Base-by-base conservation (phyloP, 23 tunicate species). In the Aplidium turbinatum region DNA sequence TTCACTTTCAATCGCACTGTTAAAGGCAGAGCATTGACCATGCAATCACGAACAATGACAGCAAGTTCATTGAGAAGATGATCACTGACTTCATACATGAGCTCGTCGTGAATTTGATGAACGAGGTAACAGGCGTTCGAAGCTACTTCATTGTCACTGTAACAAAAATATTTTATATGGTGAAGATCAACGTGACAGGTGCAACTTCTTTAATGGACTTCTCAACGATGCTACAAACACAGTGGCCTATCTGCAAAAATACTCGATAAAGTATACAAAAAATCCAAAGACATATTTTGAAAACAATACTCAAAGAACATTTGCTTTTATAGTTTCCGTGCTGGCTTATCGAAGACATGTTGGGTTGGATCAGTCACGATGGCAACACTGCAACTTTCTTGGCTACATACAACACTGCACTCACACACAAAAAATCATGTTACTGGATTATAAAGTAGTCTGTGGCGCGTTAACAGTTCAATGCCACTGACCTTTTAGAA, bases 41-140 rank as follows among this genome's bases (percentile, higher is more conserved):
- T 90, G 51, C 82, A 71, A 20, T 82, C 52, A 35, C 83, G 81
- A 57, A 90, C 54, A 0, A 90, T 51, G 23, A 35, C 34, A 0
- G 77, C 75, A 0, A 47, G 85, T 62, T 90, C 81, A 0, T 72
- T 56, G 18, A 90, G 33, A 19, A 72, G 68, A 33, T 62, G 46
- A 3, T 26, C 19, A 9, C 53, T 31, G 0, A 83, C 82, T 81
- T 93, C 98, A 70, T 65, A 93, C 31, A 93, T 85, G n/a, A 93
- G 75, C 35, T 93, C 98, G 33, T 93, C 98, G 58, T 93, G 98
- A 38, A 93, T 33, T 1, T 87, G 94, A 46, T 78, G 78, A 31
- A 93, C 83, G 5, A 82, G 38, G 29, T 31, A 70, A 36, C 76
- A 70, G 57, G 30, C 16, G 52, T 38, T 38, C 16, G 27, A 5